phyloP scores from a whole-genome alignment of 2,888 invertebrate species.

The Neoaliturus tenellus region DNA sequence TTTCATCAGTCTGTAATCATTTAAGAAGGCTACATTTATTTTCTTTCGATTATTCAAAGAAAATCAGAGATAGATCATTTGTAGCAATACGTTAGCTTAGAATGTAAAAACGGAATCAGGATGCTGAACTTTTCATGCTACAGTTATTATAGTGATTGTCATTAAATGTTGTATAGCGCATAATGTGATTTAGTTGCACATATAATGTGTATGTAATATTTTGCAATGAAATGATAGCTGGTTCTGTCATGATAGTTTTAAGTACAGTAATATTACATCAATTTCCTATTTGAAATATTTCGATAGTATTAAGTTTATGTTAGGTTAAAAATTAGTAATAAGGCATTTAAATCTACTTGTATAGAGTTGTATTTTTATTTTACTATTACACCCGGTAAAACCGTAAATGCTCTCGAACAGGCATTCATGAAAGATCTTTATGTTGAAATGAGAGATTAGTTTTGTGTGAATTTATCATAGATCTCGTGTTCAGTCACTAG shows the following conservation, averaged over 20 bases:
- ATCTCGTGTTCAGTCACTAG: constrained; percentile 43
- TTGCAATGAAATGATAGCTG: constrained; percentile 51
- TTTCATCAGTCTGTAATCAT: not conserved
- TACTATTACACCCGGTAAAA: not conserved
- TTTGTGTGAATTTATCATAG: constrained; percentile 39
- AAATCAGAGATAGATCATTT: constrained; percentile 29
- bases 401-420: not conserved
- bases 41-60: not conserved
- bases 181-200: constrained; percentile 46
- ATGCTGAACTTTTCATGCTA: constrained; percentile 46
- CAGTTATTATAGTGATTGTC: constrained; percentile 35
- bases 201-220: constrained; percentile 45
- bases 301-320: constrained; percentile 30
- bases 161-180: constrained; percentile 28
- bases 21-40: not conserved
- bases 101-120: constrained; percentile 30
- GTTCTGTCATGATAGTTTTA: constrained; percentile 46
- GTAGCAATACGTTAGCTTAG: constrained; percentile 47
- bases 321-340: constrained; percentile 23
- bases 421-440: not conserved
- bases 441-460: constrained; percentile 18
- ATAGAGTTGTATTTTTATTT: not conserved
- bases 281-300: constrained; percentile 35
- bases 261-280: constrained; percentile 22
- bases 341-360: constrained; percentile 9